Evolutionary conservation across 2,797 vertebrate genomes (phyloP), one percentile per base, ranked within the genome.

Genomic region (Falco naumanni): DNA sequence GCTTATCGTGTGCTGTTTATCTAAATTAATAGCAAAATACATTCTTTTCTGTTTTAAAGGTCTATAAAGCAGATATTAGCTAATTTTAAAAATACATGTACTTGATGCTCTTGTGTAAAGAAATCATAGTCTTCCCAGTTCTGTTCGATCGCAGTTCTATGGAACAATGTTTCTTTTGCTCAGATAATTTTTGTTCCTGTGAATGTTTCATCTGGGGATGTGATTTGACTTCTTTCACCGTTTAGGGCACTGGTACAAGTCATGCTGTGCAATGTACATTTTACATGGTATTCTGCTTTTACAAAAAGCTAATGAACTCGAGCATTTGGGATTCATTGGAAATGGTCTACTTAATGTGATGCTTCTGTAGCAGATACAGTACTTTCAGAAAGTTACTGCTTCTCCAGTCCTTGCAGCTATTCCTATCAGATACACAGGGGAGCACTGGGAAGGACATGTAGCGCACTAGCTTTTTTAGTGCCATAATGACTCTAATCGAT

Each of bases 1-100:
- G 87, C 63, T 95, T 93, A 79, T 95, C 93, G 61, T 86, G 39
- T 16, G 2, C 47, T 95, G 51, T 95, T 97, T 97, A 80, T 95
- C 60, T 96, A 91, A 95, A 92, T 87, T 89, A 77, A 93, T 93
- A 97, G 96, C 33, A 98, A 96, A 92, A 92, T 81, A 60, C 77
- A 64, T 78, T 94, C 51, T 95, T 75, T 74, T 89, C 85, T 96
- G 33, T 81, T 96, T 96, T 93, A 93, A 94, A 97, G 93, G 74
- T 43, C 92, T 92, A 66, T 78, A 88, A 97, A 97, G 53, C 64
- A 95, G 75, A 81, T 80, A 97, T 48, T 79, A 96, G 56, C 65
- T 89, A 96, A 95, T 97, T 87, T 89, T 93, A 94, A 94, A 94
- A 96, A 94, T 84, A 95, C 57, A 29, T 29, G 47, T 84, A 53